A percentile compares a stretch with the other conserved stretches of the same genome.
phyloP scores from a whole-genome alignment of 2,888 invertebrate species.

The Eristalis intricaria region DNA sequence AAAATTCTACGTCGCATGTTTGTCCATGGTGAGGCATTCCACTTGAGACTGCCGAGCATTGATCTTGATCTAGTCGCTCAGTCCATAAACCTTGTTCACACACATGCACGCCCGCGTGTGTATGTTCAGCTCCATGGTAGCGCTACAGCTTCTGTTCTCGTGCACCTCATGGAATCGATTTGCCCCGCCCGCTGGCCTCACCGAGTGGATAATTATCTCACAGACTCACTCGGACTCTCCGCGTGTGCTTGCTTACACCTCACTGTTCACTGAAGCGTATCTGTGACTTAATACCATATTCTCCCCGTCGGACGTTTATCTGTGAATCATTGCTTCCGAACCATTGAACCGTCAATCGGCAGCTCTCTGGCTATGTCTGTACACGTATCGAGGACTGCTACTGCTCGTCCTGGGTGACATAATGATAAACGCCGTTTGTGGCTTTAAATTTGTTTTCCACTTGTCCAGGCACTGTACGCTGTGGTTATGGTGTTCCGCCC shows the following conservation, averaged over 20 bases:
- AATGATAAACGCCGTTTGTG: slow-evolving; percentile 47
- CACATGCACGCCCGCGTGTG: background rate
- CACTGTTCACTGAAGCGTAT: slow-evolving; percentile 45
- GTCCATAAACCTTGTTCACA: background rate
- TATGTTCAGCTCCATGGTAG: background rate
- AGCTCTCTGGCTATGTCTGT: slow-evolving; percentile 5
- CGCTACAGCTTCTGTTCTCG: background rate
- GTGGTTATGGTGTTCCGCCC: slow-evolving; percentile 25
- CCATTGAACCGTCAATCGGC: slow-evolving; percentile 60
- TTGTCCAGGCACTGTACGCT: slow-evolving; percentile 30
- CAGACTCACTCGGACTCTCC: slow-evolving; percentile 9
- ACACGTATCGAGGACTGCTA: slow-evolving; percentile 7
- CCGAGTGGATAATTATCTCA: slow-evolving; percentile 26
- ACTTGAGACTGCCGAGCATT: background rate
- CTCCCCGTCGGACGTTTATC: slow-evolving; percentile 35
- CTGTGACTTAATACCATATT: slow-evolving; percentile 48
- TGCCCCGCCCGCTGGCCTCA: background rate
- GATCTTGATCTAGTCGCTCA: background rate
- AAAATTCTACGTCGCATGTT: background rate
- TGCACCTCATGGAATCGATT: background rate
- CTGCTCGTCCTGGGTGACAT: slow-evolving; percentile 35
- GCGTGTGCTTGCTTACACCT: slow-evolving; percentile 43
- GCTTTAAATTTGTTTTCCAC: slow-evolving; percentile 49
- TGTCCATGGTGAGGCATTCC: background rate
- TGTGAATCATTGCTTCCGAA: slow-evolving; percentile 56